Conservation (phyloP, 2,113 vertebrate species). For the Alethe castanea region DNA sequence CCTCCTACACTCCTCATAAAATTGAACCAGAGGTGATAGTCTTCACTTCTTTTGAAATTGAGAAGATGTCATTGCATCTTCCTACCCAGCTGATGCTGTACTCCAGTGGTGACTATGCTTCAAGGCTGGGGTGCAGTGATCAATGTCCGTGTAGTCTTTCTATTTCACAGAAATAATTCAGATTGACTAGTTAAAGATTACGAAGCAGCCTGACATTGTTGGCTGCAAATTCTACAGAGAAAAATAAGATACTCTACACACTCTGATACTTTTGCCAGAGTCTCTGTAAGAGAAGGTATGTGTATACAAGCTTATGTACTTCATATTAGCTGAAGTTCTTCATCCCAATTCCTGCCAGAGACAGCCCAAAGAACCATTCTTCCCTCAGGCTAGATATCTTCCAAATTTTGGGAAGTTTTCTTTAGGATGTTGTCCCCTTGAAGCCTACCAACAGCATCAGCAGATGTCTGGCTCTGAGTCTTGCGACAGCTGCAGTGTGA, state of each 20-base stretch:
- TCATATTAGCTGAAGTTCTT: neutral
- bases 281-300: neutral
- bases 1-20: neutral
- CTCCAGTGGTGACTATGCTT: neutral
- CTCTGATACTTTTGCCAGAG: neutral
- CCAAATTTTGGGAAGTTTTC: neutral
- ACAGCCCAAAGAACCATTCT: neutral
- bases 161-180: neutral
- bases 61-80: neutral
- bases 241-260: neutral
- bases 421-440: neutral
- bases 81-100: neutral
- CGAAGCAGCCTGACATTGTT: neutral
- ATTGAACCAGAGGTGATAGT: neutral
- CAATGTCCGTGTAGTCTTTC: neutral
- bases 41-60: neutral
- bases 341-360: neutral
- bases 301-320: neutral
- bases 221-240: neutral
- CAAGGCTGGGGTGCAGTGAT: neutral
- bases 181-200: neutral
- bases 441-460: neutral
- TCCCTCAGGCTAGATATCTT: neutral
- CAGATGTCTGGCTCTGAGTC: neutral
- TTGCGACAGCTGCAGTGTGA: rapidly evolving